Conservation (phyloP, 1,140 invertebrate species). For the Atta texana region DNA sequence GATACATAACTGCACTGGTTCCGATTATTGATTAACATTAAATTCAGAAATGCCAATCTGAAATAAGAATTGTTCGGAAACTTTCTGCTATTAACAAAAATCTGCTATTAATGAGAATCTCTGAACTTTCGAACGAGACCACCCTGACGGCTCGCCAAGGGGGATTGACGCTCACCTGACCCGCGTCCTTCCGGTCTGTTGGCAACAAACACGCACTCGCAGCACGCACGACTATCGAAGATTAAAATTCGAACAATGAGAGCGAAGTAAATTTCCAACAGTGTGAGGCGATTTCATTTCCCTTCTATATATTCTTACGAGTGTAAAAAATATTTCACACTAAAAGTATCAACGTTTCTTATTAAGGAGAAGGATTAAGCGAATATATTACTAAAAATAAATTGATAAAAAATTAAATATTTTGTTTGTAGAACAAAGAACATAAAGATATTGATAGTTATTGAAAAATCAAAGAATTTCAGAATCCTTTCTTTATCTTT, state of each 20-base stretch:
- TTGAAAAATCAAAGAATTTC: too few relatives aligned
- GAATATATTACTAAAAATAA: too few relatives aligned
- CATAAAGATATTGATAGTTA: too few relatives aligned
- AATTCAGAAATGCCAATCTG: neutral
- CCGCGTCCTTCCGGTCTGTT: conserved; percentile 66
- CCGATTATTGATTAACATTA: neutral
- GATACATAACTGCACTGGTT: neutral
- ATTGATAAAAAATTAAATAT: too few relatives aligned
- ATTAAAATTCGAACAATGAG: conserved; percentile 42
- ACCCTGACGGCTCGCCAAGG: conserved; percentile 34
- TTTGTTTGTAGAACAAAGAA: too few relatives aligned
- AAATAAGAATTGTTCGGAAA: neutral
- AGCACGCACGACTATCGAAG: conserved; percentile 58
- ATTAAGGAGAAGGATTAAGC: too few relatives aligned
- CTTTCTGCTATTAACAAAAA: conserved; percentile 1
- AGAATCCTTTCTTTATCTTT: too few relatives aligned
- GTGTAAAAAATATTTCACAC: neutral
- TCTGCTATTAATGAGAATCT: neutral
- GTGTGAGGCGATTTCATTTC: neutral
- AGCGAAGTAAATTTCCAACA: neutral
- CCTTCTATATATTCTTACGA: neutral
- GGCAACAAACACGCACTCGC: conserved; percentile 51
- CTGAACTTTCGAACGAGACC: conserved; percentile 36
- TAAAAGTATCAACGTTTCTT: too few relatives aligned
- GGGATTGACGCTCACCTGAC: conserved; percentile 54